phyloP scores from a whole-genome alignment of 2,888 invertebrate species.

The Polydrusus tereticollis region DNA sequence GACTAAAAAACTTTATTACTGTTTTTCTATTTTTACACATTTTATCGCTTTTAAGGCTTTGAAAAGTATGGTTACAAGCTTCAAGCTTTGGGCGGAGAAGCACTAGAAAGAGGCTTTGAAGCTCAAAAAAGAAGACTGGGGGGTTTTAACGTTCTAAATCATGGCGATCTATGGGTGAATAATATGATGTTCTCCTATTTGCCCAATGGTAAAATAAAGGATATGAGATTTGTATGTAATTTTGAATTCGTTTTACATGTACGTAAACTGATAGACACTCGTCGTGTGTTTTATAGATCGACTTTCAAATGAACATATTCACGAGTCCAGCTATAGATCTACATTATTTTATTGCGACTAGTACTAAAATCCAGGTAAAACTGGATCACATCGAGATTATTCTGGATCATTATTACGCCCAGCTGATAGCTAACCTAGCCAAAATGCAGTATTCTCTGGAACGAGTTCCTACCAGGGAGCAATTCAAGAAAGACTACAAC shows the following conservation, averaged over 20 bases:
- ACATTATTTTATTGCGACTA: slow-evolving; percentile 67
- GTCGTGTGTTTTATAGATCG: slow-evolving; percentile 64
- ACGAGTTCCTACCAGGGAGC: slow-evolving; percentile 59
- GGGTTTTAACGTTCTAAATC: slow-evolving; percentile 68
- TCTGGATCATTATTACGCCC: slow-evolving; percentile 61
- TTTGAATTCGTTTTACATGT: slow-evolving; percentile 11
- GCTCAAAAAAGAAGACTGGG: slow-evolving; percentile 56
- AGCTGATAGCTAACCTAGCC: slow-evolving; percentile 56
- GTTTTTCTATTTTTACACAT: background rate
- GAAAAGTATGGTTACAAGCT: slow-evolving; percentile 66
- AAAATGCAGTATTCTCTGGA: slow-evolving; percentile 59
- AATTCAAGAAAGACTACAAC: slow-evolving; percentile 59
- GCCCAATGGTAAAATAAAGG: slow-evolving; percentile 60
- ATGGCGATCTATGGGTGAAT: slow-evolving; percentile 71
- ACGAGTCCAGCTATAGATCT: slow-evolving; percentile 67
- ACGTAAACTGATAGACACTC: background rate
- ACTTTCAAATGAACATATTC: slow-evolving; percentile 67
- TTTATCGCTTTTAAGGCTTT: slow-evolving; percentile 55
- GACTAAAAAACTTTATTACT: background rate
- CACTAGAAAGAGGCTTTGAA: slow-evolving; percentile 54
- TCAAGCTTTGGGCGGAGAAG: slow-evolving; percentile 58
- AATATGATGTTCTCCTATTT: slow-evolving; percentile 70
- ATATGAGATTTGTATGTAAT: slow-evolving; percentile 62
- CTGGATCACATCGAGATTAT: slow-evolving; percentile 58
- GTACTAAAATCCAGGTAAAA: slow-evolving; percentile 60